Percentiles rank a stretch among this genome's conserved stretches.
phyloP scores from a whole-genome alignment of 2,888 invertebrate genomes.

The Stenotaenia linearis region DNA sequence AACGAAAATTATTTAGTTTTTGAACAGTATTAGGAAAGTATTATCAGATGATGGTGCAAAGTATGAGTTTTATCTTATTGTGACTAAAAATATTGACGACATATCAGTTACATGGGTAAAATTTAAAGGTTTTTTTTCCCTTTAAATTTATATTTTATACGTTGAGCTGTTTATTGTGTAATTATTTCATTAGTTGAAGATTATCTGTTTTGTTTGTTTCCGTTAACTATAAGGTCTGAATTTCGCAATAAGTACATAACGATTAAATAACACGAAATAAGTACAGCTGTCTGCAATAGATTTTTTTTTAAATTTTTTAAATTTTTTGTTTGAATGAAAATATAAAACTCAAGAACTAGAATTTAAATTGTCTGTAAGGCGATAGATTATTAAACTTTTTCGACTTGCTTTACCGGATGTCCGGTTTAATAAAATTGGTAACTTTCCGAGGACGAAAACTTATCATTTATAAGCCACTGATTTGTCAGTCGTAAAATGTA shows the following conservation, averaged over 20 bases:
- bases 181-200: too few relatives aligned
- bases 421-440: too few relatives aligned
- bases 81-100: neutral
- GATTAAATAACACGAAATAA: neutral
- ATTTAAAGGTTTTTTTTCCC: neutral
- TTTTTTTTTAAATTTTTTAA: neutral
- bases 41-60: neutral
- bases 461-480: too few relatives aligned
- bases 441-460: too few relatives aligned
- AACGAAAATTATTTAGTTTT: neutral
- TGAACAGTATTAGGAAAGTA: neutral
- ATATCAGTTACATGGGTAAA: neutral
- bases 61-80: neutral
- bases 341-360: too few relatives aligned
- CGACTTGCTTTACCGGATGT: too few relatives aligned
- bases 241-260: neutral
- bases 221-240: neutral
- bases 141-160: too few relatives aligned
- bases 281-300: neutral
- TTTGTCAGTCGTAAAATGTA: too few relatives aligned
- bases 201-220: too few relatives aligned
- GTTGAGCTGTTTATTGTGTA: too few relatives aligned
- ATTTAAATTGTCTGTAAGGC: too few relatives aligned
- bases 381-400: too few relatives aligned
- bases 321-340: neutral